These are phyloP conservation scores for Philaethria dido DNA, from an alignment of 2,888 invertebrate species.

Conservation along the genomic window DNA sequence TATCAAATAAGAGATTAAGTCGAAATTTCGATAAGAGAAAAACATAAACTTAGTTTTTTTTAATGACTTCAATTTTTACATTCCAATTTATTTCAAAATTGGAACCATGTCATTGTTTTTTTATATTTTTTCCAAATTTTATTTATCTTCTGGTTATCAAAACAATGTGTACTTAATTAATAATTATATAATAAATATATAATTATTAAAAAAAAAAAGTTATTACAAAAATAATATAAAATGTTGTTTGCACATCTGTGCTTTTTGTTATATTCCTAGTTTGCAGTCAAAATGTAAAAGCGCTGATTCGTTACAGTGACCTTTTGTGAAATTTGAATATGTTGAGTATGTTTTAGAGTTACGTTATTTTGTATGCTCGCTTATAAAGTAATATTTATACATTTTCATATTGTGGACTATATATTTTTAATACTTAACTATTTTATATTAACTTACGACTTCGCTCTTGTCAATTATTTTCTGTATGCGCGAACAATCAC, in stretches of 20 bases:
- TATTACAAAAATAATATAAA: not conserved
- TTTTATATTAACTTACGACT: slow-evolving; percentile 39
- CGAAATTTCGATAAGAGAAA: too few relatives aligned
- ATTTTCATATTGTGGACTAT: slow-evolving; percentile 38
- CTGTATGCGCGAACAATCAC: slow-evolving; percentile 56
- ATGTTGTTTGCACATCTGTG: too few relatives aligned
- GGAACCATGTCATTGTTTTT: too few relatives aligned
- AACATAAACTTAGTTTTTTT: too few relatives aligned
- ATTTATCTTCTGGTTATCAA: not conserved
- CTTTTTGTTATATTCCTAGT: not conserved
- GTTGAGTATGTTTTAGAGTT: slow-evolving; percentile 33
- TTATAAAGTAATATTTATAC: slow-evolving; percentile 42
- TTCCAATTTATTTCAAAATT: too few relatives aligned
- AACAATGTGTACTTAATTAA: not conserved
- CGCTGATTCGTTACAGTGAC: slow-evolving; percentile 26
- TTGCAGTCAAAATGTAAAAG: slow-evolving; percentile 26
- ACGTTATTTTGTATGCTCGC: slow-evolving; percentile 36
- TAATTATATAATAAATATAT: not conserved
- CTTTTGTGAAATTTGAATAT: slow-evolving; percentile 31
- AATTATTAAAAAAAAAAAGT: not conserved
- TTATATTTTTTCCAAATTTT: too few relatives aligned
- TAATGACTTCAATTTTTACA: too few relatives aligned
- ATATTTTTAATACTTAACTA: slow-evolving; percentile 41
- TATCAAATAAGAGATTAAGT: too few relatives aligned
- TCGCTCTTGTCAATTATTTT: slow-evolving; percentile 68